These are phyloP conservation scores for Spermophilus dauricus DNA, from an alignment of 2,113 vertebrate species.

Conservation along the genomic window DNA sequence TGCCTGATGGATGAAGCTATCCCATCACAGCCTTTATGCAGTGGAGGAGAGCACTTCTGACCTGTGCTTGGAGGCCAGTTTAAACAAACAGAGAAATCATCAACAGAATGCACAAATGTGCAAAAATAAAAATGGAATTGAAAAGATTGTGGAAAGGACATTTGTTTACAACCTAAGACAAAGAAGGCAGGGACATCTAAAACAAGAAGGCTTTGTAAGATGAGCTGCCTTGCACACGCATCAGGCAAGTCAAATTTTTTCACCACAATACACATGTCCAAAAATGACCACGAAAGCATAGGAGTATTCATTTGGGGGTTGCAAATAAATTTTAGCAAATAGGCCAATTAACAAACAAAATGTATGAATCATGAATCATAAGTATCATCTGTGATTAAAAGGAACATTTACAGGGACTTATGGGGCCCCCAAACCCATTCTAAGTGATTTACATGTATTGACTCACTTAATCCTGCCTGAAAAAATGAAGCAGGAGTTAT, in stretches of 20 bases:
- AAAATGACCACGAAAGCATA: background rate
- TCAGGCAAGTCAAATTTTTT: background rate
- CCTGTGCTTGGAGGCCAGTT: background rate
- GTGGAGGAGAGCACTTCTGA: background rate
- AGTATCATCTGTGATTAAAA: background rate
- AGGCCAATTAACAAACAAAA: constrained; percentile 21
- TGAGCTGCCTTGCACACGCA: background rate
- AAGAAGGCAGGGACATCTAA: background rate
- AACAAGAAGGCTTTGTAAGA: background rate
- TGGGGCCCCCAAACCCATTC: background rate
- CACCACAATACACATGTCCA: background rate
- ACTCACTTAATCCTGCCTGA: background rate
- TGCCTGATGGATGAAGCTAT: background rate
- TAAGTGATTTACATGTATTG: background rate
- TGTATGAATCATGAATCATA: constrained; percentile 4
- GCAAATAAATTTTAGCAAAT: background rate
- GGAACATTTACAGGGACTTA: background rate
- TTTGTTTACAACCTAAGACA: background rate
- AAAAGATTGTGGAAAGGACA: background rate
- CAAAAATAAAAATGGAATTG: background rate
- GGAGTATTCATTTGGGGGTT: background rate
- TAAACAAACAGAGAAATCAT: background rate
- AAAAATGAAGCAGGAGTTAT: background rate
- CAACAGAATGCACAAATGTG: background rate
- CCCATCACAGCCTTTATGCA: background rate